Evolutionary conservation across 1,140 invertebrate genomes (phyloP), one percentile per base, ranked within the genome.

Genomic region (Pachypeltis micranthus): DNA sequence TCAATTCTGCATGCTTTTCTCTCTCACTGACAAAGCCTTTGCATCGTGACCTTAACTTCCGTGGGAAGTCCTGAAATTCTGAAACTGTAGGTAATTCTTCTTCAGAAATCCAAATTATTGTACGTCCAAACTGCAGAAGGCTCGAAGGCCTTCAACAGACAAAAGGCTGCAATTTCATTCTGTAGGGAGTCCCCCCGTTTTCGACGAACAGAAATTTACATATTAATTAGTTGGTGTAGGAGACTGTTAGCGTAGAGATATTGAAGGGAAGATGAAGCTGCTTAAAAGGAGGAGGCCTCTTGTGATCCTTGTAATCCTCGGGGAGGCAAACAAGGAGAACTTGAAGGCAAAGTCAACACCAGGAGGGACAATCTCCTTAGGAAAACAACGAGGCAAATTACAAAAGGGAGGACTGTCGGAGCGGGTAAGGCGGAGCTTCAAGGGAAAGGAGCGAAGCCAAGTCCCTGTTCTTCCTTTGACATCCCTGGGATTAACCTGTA

Each of bases 391-490:
- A 21, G 23, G 47, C 47, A 51, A 51, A 51, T 51, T 51, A 51
- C 47, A 51, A 51, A 51, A 51, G 47, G n/a, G n/a, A n/a, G n/a
- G 47, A 7, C 19, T 10, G 10, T 51, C n/a, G n/a, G n/a, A n/a
- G n/a, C n/a, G n/a, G n/a, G n/a, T n/a, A n/a, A n/a, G 47, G 47
- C 31, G 31, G 31, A 7, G 16, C 7, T 10, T 39, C 7, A 51
- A 51, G 47, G 47, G 4, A 51, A 21, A 4, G 12, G 21, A 21
- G 47, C n/a, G 47, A 21, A 10, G 21, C 12, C 47, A 51, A 51
- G 47, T 51, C 21, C 47, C 47, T 51, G 47, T 51, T 51, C 47
- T 51, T 51, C 47, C 47, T 51, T 51, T 51, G 47, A 51, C 47
- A 51, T 10, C 7, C 47, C 7, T 51, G 21, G 47, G 47, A 51